A percentile compares a stretch with the other conserved stretches of the same genome.
Evolutionary conservation across 64 coral and sea anemone species (phyloP).

Genomic region (Porites lutea): DNA sequence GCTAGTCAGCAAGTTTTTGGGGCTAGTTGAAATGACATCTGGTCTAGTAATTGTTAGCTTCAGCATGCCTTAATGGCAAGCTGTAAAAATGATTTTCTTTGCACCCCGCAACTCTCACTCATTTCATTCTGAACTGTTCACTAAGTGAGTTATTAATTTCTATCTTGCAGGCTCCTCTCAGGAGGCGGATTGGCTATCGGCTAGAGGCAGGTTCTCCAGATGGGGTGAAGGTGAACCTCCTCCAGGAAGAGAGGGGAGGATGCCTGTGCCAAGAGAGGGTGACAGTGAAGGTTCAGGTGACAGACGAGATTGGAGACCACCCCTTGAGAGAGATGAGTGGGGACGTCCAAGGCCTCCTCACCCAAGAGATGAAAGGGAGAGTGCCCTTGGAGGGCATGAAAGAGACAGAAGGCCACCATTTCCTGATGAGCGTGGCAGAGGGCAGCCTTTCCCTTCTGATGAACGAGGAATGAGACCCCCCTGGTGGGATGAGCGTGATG

Average conservation of each 20-base stretch:
- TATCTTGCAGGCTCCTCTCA: background rate
- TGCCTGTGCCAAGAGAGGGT: conserved; percentile 13
- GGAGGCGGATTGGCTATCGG: conserved; percentile 6
- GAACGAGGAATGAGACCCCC: conserved; percentile 1
- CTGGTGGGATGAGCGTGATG: background rate
- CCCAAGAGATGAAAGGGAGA: conserved; percentile 20
- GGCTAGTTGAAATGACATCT: no score
- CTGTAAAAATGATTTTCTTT: no score
- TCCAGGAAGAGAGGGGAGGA: conserved; percentile 22
- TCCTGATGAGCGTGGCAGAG: background rate
- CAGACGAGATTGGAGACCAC: conserved; percentile 37
- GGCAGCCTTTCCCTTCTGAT: conserved; percentile 2
- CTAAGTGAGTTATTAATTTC: no score
- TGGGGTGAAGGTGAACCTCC: conserved; percentile 8
- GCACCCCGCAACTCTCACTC: no score
- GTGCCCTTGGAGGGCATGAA: background rate
- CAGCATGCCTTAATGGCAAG: no score
- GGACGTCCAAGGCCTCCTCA: background rate
- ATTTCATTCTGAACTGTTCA: no score
- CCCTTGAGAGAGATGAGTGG: background rate
- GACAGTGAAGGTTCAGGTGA: background rate
- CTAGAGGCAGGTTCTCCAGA: background rate
- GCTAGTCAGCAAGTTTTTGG: no score
- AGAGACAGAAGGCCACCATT: background rate
- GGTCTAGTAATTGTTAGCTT: no score